A percentile compares a stretch with the other conserved stretches of the same genome.
Evolutionary conservation across 2,888 invertebrate genomes (phyloP).

Genomic region (Sinohyriopsis cumingii): DNA sequence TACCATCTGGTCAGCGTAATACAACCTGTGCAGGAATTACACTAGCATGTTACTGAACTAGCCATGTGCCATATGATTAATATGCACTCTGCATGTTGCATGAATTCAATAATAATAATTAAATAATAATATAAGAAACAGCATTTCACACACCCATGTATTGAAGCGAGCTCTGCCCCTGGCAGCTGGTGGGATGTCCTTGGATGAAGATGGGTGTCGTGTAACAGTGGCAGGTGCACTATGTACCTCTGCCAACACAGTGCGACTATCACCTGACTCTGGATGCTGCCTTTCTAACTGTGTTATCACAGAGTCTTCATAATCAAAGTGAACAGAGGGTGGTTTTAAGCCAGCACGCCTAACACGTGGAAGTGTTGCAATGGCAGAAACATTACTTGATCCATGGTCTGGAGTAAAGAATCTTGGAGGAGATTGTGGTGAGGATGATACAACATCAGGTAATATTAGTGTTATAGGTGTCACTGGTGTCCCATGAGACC

Average conservation of each 20-base stretch:
- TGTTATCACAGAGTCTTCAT: conserved; percentile 32
- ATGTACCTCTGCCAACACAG: conserved; percentile 32
- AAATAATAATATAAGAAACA: neutral
- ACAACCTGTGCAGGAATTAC: no score
- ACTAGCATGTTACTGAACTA: no score
- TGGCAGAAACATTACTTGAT: conserved; percentile 52
- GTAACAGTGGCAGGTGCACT: conserved; percentile 36
- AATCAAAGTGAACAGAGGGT: conserved; percentile 26
- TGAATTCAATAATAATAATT: neutral
- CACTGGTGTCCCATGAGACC: conserved; percentile 48
- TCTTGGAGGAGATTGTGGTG: conserved; percentile 40
- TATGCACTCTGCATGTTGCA: neutral
- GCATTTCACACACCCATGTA: conserved; percentile 30
- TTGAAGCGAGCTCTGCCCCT: conserved; percentile 28
- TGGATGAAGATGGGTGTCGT: conserved; percentile 11
- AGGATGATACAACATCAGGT: conserved; percentile 51
- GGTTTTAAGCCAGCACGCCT: conserved; percentile 28
- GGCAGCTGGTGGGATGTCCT: conserved; percentile 20
- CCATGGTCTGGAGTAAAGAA: conserved; percentile 31
- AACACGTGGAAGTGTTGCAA: conserved; percentile 63
- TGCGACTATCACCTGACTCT: conserved; percentile 18
- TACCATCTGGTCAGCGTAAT: no score
- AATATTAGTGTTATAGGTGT: conserved; percentile 46
- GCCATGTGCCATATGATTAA: no score
- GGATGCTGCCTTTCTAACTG: conserved; percentile 19